Evolutionary conservation across 2,113 vertebrate genomes (phyloP), one percentile per base, ranked within the genome.

Genomic region (Gasterosteus aculeatus): DNA sequence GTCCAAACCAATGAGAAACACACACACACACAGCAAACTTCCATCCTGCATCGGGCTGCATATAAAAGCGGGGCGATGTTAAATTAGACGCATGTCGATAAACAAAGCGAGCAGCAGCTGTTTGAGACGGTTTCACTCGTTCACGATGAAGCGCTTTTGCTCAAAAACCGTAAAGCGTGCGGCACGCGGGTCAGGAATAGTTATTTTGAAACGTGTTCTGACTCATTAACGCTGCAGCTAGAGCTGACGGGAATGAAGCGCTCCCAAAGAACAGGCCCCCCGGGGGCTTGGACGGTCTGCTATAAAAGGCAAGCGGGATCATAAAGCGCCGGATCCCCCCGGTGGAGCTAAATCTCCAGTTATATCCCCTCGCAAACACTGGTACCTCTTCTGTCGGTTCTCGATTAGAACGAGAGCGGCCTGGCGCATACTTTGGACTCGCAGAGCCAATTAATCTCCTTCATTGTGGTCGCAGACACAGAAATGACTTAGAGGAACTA

Each of bases 1-100:
- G 39, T 81, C 77, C 88, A 87, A 80, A 76, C 60, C 59, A 75
- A 80, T 79, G 80, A 63, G 62, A 41, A 72, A 61, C 75, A 61
- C 39, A 56, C 49, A 39, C 63, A 51, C 41, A 63, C 51, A 65
- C 26, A 46, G 44, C 4, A 74, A 79, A 82, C 75, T 41, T 71
- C 74, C 60, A 63, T 68, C 42, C 49, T 38, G 61, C 69, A 59
- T 49, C 46, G 53, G 80, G 75, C 53, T 35, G 78, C 75, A 74
- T 22, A 88, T 83, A 69, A 82, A 61, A 67, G 75, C 59, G 19
- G 46, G 73, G 41, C 69, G 49, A 47, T 41, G 66, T 68, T 60
- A 79, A 84, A 81, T 78, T 10, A 64, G 66, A 42, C 15, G 3
- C 46, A 39, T 57, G 61, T 81, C 61, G 22, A 82, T 82, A 57